Conservation (phyloP, 1,140 invertebrate genomes). For the Drosophila nasuta region DNA sequence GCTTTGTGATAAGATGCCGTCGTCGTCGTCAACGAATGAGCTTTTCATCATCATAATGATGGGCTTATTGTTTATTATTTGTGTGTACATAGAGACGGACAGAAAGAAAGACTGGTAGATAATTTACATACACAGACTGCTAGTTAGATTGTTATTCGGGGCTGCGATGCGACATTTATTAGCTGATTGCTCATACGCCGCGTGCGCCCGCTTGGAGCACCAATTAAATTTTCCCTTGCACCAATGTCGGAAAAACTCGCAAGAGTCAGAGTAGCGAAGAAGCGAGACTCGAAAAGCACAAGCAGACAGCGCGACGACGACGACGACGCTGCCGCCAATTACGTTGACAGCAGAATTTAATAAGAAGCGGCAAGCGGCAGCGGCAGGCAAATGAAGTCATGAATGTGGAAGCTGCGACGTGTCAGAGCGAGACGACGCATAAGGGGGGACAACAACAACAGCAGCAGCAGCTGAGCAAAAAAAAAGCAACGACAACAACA, state of each 20-base stretch:
- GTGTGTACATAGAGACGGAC: neutral
- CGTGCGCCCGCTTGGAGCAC: constrained; percentile 55
- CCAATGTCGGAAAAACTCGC: constrained; percentile 24
- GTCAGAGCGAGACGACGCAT: constrained; percentile 58
- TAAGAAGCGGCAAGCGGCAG: constrained; percentile 57
- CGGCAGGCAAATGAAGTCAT: constrained; percentile 76
- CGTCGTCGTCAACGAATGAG: constrained; percentile 47
- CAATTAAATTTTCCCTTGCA: constrained; percentile 67
- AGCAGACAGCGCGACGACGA: constrained; percentile 61
- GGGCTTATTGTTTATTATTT: constrained; percentile 78
- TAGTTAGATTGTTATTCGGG: constrained; percentile 28
- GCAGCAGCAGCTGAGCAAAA: neutral
- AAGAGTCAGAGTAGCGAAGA: constrained; percentile 2
- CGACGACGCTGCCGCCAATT: constrained; percentile 65
- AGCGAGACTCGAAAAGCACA: constrained; percentile 28
- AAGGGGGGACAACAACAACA: constrained; percentile 20
- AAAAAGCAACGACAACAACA: constrained; percentile 15
- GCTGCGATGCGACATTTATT: constrained; percentile 49
- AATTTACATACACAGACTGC: neutral
- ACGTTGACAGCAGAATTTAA: constrained; percentile 73
- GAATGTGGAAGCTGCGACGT: constrained; percentile 64
- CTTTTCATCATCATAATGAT: constrained; percentile 66
- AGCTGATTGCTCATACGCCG: constrained; percentile 64
- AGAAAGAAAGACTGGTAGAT: neutral
- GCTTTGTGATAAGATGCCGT: constrained; percentile 58